These are phyloP conservation scores for Pegea sp. DNA, from an alignment of 23 tunicate genomes.

Conservation along the genomic window DNA sequence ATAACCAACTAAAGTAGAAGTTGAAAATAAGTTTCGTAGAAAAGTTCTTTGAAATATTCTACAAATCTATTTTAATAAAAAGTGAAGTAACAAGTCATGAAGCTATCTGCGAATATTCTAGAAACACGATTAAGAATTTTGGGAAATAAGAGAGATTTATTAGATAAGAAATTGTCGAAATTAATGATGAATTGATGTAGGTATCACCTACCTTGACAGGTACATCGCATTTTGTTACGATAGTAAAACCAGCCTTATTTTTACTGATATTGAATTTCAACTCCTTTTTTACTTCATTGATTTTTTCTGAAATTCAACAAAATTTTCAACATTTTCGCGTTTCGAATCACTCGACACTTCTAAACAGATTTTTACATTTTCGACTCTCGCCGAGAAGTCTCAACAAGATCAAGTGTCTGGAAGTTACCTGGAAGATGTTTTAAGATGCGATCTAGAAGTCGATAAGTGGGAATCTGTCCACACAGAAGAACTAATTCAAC, in stretches of 20 bases:
- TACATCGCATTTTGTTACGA: slow-evolving; percentile 10
- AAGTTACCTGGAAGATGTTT: slow-evolving; percentile 53
- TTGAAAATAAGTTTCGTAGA: no score
- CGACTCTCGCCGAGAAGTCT: background rate
- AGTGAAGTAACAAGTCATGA: no score
- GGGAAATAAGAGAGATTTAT: no score
- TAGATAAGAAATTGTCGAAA: no score
- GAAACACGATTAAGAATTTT: no score
- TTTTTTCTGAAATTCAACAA: slow-evolving; percentile 30
- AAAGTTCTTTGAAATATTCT: no score
- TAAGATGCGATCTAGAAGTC: slow-evolving; percentile 38
- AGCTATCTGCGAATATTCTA: no score
- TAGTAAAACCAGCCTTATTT: slow-evolving; percentile 48
- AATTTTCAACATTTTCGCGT: no score
- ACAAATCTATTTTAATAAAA: no score
- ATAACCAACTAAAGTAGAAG: slow-evolving; percentile 16
- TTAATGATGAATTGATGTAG: no score
- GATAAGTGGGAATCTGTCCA: slow-evolving; percentile 51
- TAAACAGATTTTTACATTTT: background rate
- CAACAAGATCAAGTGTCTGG: no score
- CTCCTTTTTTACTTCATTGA: slow-evolving; percentile 19
- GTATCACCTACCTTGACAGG: slow-evolving; percentile 20
- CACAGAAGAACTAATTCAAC: slow-evolving; percentile 48
- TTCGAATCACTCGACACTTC: no score
- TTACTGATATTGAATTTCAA: slow-evolving; percentile 18